Evolutionary conservation across 2,888 invertebrate species (phyloP).

Genomic region (Lomographa bimaculata): DNA sequence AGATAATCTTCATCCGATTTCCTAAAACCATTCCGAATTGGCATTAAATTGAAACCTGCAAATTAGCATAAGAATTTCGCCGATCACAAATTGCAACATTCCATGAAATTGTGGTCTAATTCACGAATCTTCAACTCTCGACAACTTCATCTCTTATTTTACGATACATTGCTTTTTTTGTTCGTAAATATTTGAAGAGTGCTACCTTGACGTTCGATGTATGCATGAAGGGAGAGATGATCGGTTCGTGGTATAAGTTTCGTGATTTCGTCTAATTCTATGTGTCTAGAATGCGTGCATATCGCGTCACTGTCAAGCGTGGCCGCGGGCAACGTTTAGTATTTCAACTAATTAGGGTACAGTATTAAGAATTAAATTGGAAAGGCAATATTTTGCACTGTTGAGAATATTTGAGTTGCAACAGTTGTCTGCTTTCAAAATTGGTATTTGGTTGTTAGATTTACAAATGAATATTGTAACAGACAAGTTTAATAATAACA

Average conservation of each 20-base stretch:
- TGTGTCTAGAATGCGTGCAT: slow-evolving; percentile 60
- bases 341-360: slow-evolving; percentile 24
- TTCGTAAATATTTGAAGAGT: not conserved
- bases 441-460: too few relatives aligned
- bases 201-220: slow-evolving; percentile 32
- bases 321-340: slow-evolving; percentile 48
- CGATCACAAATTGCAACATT: slow-evolving; percentile 49
- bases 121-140: slow-evolving; percentile 7
- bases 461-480: too few relatives aligned
- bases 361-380: slow-evolving; percentile 8
- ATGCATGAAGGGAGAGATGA: slow-evolving; percentile 7
- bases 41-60: slow-evolving; percentile 48
- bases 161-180: slow-evolving; percentile 26
- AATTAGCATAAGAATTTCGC: slow-evolving; percentile 49
- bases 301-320: slow-evolving; percentile 64
- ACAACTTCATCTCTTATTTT: not conserved
- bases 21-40: slow-evolving; percentile 52
- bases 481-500: too few relatives aligned
- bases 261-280: slow-evolving; percentile 56
- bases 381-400: not conserved
- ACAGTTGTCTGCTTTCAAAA: too few relatives aligned
- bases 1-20: slow-evolving; percentile 43
- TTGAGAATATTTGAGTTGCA: too few relatives aligned
- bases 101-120: slow-evolving; percentile 23
- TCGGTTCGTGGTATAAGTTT: slow-evolving; percentile 18